Base-by-base conservation (phyloP, 1,140 invertebrate species). In the Drosophila dunni region DNA sequence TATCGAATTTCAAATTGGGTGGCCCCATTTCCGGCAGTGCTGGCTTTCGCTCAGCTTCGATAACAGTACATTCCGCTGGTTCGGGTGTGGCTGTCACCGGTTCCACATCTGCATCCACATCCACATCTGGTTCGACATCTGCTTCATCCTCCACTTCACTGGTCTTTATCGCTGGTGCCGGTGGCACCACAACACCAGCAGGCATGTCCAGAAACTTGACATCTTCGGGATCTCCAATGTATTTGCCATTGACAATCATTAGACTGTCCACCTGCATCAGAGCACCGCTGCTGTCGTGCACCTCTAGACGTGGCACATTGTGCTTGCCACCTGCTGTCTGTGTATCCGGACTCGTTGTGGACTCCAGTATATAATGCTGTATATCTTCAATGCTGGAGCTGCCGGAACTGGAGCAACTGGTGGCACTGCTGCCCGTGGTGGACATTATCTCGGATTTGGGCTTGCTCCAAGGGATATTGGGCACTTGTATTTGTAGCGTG, bases 261-360 rank as follows among this genome's bases (percentile, higher is more conserved):
- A 94, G 78, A 75, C 94, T 94, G 73, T 94, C 94, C 33, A 95
- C 93, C 71, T 94, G 94, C 92, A 95, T 94, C 0, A 95, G 75
- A 44, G 95, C 94, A 2, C 95, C 95, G 66, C 93, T 93, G 70
- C 94, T 95, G 66, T 96, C 94, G 80, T 95, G 94, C 1, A 95
- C 94, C 93, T 96, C 95, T 0, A 96, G 91, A 64, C 95, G 93
- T 0, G 95, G 95, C 5, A 94, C 94, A 65, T 90, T 86, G 64
- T 91, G 84, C 38, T 88, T 88, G 17, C 80, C 76, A 1, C 66
- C 76, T 0, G 64, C 60, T 8, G 84, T 91, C 11, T 92, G 91
- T 0, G 91, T 92, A 13, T 92, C 92, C 2, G 92, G 92, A 82
- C 92, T 92, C 9, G 92, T 92, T 9, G 92, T 92, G 6, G 92